Evolutionary conservation across 1,140 invertebrate species (phyloP), one percentile per base, ranked within the genome.

Genomic region (Chrysoperla carnea): DNA sequence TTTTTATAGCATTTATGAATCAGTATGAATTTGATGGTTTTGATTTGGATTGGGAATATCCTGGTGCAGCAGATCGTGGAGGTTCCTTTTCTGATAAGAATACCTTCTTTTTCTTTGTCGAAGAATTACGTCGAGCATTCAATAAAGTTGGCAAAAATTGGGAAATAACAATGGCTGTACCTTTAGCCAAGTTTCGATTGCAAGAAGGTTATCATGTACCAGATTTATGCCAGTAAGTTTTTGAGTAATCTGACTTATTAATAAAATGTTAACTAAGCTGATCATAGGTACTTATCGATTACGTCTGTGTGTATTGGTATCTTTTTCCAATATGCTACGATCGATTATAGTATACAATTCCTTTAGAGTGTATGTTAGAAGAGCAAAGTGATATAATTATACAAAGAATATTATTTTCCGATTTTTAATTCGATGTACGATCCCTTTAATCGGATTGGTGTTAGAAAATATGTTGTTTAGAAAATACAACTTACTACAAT

Each of bases 201-300:
- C 76, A 85, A 53, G 84, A 87, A 61, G 85, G 84, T 2, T 91
- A 91, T 52, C 82, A 91, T 51, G 85, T 90, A 4, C 82, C 83
- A 11, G 83, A 87, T 57, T 61, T 90, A 29, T 88, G 85, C 73
- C 69, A 81, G 82, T 87, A 64, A 75, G 76, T 68, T 46, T 38
- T 43, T 8, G 29, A 33, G n/a, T 8, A 39, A 6, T 3, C 17
- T 39, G 6, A 39, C 6, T 2, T 41, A 15, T 44, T 29, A 9
- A 40, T 12, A 13, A 6, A 11, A 41, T n/a, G 11, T n/a, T 29
- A n/a, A n/a, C n/a, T n/a, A n/a, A n/a, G n/a, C n/a, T 8, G 8
- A 8, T 8, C n/a, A 8, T 33, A 8, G n/a, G 31, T 8, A 8
- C 31, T 33, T 33, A 8, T 8, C 31, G n/a, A 38, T 9, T 15